Evolutionary conservation across 2,888 invertebrate species (phyloP), one percentile per base, ranked within the genome.

Genomic region (Pandemis corylana): DNA sequence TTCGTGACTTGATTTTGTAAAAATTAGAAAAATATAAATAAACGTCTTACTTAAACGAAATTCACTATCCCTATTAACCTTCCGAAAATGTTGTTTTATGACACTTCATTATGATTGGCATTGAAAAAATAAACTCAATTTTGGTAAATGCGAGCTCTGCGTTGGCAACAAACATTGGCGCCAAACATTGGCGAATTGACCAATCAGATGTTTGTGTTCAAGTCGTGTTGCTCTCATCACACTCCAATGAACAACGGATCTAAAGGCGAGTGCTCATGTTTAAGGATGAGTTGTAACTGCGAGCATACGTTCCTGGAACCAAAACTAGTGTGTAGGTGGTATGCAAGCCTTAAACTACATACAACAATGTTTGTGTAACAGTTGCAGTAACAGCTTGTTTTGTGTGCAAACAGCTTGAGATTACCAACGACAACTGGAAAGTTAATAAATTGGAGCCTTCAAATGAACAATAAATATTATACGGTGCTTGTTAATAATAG

Each of bases 201-300:
- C 56, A 56, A 56, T 56, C 59, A 28, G 59, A 59, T 28, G 59
- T 59, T 59, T 59, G 28, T 28, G 59, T 59, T 59, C 5, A 28
- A 59, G 59, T 59, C 9, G 9, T 56, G 53, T 56, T 56, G 28
- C 59, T 28, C 28, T 59, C 59, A 20, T 28, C 59, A 6, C 59
- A 28, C 59, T 28, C 5, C 28, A 59, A 28, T 59, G 59, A 28
- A 59, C 12, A 59, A 28, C 28, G 28, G 59, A 20, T 12, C 53
- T 20, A 56, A 59, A 28, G 10, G 28, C 12, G 28, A 59, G 59
- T 59, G 28, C 28, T 28, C 28, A 28, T 59, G 59, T 59, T 9
- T 20, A 20, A 7, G 20, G 3, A 20, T 56, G 20, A 56, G 20
- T 7, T 20, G 9, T 2, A 9, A 9, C 56, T 56, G 56, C 7